Evolutionary conservation across 2,888 invertebrate genomes (phyloP).

Genomic region (Tetragonula carbonaria): DNA sequence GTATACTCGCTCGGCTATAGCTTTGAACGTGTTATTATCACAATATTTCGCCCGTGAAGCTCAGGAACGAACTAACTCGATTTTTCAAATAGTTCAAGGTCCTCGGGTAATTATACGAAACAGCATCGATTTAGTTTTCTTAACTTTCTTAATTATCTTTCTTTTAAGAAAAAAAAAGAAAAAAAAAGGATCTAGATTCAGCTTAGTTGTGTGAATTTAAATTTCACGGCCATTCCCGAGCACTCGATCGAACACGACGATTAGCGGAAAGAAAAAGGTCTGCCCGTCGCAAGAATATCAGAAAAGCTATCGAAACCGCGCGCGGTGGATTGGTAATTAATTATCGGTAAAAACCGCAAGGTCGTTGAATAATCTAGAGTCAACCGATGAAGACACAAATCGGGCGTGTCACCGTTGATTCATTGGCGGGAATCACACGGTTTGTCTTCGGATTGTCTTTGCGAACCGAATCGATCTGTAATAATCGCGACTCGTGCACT

Average conservation of each 20-base stretch:
- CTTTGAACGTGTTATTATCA: no score
- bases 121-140: background rate
- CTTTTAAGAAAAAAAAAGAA: background rate
- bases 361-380: background rate
- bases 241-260: background rate
- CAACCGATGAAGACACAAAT: constrained; percentile 14
- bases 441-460: constrained; percentile 11
- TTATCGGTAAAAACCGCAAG: constrained; percentile 11
- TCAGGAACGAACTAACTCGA: no score
- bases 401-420: constrained; percentile 29
- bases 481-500: background rate
- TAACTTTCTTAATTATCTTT: background rate
- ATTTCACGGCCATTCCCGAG: background rate
- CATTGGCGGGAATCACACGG: constrained; percentile 23
- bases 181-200: background rate
- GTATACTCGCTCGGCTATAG: no score
- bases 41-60: no score
- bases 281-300: background rate
- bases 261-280: no score
- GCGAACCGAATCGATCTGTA: constrained; percentile 9
- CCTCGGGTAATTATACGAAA: no score
- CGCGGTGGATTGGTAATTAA: constrained; percentile 28
- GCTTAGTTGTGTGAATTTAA: background rate
- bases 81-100: no score
- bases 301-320: background rate